A percentile compares a stretch with the other conserved stretches of the same genome.
Evolutionary conservation across 2,797 vertebrate species (phyloP).

Genomic region (Pristis pectinata): DNA sequence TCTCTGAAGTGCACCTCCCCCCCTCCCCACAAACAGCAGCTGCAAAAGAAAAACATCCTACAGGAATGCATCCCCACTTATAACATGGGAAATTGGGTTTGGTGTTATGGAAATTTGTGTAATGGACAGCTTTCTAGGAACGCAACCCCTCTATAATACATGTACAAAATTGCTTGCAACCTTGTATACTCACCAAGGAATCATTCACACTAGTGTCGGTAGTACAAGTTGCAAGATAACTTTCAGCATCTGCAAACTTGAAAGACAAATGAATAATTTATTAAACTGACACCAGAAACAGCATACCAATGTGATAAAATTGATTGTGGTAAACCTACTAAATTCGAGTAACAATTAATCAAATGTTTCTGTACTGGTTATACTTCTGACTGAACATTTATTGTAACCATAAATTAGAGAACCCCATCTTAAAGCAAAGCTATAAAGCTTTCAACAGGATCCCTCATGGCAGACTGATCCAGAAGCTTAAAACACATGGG

Average conservation of each 20-base stretch:
- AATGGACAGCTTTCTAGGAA: no score
- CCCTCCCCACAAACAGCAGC: no score
- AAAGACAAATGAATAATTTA: conserved; percentile 40
- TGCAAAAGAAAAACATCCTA: no score
- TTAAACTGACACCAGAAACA: neutral
- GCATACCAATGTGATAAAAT: neutral
- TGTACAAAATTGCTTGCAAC: no score
- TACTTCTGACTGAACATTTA: neutral
- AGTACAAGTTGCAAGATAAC: conserved; percentile 76
- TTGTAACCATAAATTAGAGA: neutral
- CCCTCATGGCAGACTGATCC: no score
- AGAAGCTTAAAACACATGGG: no score
- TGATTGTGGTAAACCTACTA: neutral
- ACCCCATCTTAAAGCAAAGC: neutral
- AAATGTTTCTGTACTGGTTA: neutral
- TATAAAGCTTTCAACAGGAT: no score
- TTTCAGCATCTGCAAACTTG: conserved; percentile 86
- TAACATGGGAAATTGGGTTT: no score
- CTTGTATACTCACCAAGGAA: conserved; percentile 70
- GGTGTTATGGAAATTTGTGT: no score
- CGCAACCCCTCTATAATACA: no score
- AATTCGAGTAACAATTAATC: neutral
- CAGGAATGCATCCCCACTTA: no score
- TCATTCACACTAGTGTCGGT: conserved; percentile 71
- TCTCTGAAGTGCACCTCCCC: no score